Evolutionary conservation across 2,888 invertebrate species (phyloP), one percentile per base, ranked within the genome.

Genomic region (Toxonevra muliebris): DNA sequence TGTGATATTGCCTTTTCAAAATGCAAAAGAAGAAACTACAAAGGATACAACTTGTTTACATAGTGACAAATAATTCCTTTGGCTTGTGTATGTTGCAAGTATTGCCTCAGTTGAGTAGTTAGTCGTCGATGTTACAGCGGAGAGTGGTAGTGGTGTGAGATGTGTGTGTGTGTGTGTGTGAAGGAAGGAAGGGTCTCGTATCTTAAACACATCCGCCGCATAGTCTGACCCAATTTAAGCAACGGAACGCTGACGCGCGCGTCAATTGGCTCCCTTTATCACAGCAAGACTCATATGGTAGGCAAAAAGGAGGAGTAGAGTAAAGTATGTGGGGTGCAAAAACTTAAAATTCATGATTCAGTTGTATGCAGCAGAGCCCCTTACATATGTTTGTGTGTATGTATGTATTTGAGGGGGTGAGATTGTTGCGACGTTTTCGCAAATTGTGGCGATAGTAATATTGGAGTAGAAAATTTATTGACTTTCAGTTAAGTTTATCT

Each of bases 401-500:
- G 20, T 43, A 20, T n/a, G n/a, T 40, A 13, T 17, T 13, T 20
- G 10, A 30, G 19, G 15, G 20, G 15, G 53, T 30, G 42, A 20
- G 40, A 20, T 43, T 55, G 30, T 11, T 13, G 15, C 5, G 12
- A 42, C 19, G 9, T 45, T 40, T 12, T 20, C 20, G 8, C 45
- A 42, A n/a, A 63, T 30, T 53, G 53, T 53, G 53, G 20, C 42
- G 53, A 53, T 61, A 53, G 52, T 40, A 45, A 64, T 41, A 57
- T 45, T 12, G 13, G 40, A 40, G 64, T 17, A 53, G 61, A 63
- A 75, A 81, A 82, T 81, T 81, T 81, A 81, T 81, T 81, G 80
- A 76, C 76, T 76, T 76, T 72, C 75, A 80, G 78, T 81, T 80
- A 80, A 79, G 79, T 79, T 81, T 81, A 81, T 82, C 80, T 75